phyloP scores from a whole-genome alignment of 2,113 vertebrate species.

The Seriola rivoliana region DNA sequence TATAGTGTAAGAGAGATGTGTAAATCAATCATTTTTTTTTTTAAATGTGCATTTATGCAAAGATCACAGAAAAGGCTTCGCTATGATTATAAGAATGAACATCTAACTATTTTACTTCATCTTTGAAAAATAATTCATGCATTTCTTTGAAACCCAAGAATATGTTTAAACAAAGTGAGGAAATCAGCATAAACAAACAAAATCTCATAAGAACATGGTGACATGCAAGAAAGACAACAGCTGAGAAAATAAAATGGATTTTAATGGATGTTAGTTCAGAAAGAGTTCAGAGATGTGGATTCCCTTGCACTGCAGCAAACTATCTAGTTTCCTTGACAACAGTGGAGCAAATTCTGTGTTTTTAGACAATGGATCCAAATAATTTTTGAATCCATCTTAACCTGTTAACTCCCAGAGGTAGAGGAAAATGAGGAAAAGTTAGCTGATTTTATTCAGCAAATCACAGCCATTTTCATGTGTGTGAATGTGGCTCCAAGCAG shows the following conservation, averaged over 20 bases:
- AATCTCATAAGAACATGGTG: conserved; percentile 75
- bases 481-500: conserved; percentile 28
- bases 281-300: conserved; percentile 64
- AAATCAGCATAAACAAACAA: conserved; percentile 63
- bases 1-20: conserved; percentile 18
- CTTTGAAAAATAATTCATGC: conserved; percentile 74
- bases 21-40: conserved; percentile 20
- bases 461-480: conserved; percentile 61
- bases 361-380: conserved; percentile 36
- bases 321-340: conserved; percentile 72
- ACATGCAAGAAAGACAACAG: conserved; percentile 83
- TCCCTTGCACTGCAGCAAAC: conserved; percentile 72
- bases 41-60: conserved; percentile 71
- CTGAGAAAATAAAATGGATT: conserved; percentile 78
- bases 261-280: conserved; percentile 85
- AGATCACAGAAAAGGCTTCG: conserved; percentile 79
- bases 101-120: conserved; percentile 66
- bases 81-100: conserved; percentile 34
- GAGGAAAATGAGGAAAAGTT: conserved; percentile 49
- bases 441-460: conserved; percentile 65
- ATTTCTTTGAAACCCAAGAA: conserved; percentile 68
- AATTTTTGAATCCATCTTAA: conserved; percentile 48
- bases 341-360: conserved; percentile 37
- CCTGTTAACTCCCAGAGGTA: conserved; percentile 29
- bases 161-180: conserved; percentile 65